phyloP scores from a whole-genome alignment of 1,140 invertebrate species.

The Papilio helenus region DNA sequence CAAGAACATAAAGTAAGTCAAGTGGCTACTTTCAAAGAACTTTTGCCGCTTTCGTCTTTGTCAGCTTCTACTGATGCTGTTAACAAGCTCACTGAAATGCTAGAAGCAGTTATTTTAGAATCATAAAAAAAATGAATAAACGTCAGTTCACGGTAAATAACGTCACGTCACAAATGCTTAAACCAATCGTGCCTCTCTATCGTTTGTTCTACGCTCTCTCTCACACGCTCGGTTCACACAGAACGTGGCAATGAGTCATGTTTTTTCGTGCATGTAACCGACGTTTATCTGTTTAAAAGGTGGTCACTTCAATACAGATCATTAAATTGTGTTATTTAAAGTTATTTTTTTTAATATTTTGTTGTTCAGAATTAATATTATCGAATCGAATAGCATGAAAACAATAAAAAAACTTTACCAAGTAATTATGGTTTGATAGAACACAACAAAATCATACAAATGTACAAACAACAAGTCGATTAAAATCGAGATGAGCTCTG shows the following conservation, averaged over 20 bases:
- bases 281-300: no score
- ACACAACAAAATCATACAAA: neutral
- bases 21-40: constrained; percentile 16
- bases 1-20: constrained; percentile 16
- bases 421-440: neutral
- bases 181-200: no score
- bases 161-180: no score
- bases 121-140: no score
- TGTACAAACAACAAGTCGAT: constrained; percentile 16
- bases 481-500: neutral
- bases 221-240: no score
- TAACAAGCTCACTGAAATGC: neutral
- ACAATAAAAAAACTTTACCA: neutral
- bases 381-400: neutral
- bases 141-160: no score
- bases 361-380: neutral
- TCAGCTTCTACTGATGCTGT: neutral
- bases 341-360: no score
- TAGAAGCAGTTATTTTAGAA: neutral
- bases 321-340: no score
- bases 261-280: no score
- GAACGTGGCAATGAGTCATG: no score
- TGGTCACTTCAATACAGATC: no score
- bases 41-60: constrained; percentile 13
- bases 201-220: no score